Evolutionary conservation across 2,797 vertebrate genomes (phyloP), one percentile per base, ranked within the genome.

Genomic region (Siniperca scherzeri): DNA sequence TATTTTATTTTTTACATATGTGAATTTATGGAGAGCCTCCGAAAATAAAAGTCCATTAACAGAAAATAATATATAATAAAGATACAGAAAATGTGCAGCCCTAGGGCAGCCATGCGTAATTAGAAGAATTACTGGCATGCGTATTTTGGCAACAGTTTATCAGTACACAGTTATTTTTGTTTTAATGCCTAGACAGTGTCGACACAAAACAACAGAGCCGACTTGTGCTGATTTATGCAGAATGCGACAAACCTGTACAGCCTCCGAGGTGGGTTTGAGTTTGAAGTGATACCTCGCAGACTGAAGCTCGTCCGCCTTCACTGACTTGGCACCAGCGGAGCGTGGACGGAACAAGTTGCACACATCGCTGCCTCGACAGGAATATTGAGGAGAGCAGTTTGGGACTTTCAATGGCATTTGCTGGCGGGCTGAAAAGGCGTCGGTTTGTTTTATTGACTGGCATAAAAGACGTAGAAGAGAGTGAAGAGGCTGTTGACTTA

Each of bases 271-370:
- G 44, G 22, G 44, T 67, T 27, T 62, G 69, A 57, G 66, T 60
- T 33, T 44, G 55, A 33, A 56, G 16, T 70, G 72, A 78, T 48
- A 13, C 19, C 21, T 74, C 52, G n/a, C 67, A 42, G 16, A 55
- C 42, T 70, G 59, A 21, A 57, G 46, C 84, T 40, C 33, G 14
- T 3, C 74, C 68, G 46, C 66, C 38, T 75, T 74, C 81, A 33
- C 71, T 22, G 42, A 77, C 50, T 62, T 70, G 52, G 68, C 88
- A 74, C 60, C 82, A 73, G 82, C 70, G 50, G 80, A 60, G 76
- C 61, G 65, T 80, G 73, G n/a, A 69, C 44, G 13, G 78, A 79
- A 55, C 77, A 16, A 42, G 48, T 22, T 69, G 40, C 75, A 21
- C 81, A 56, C 61, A 48, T 19, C 52, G 3, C 9, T n/a, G 61